Evolutionary conservation across 1,140 invertebrate species (phyloP).

Genomic region (Anoplophora glabripennis): DNA sequence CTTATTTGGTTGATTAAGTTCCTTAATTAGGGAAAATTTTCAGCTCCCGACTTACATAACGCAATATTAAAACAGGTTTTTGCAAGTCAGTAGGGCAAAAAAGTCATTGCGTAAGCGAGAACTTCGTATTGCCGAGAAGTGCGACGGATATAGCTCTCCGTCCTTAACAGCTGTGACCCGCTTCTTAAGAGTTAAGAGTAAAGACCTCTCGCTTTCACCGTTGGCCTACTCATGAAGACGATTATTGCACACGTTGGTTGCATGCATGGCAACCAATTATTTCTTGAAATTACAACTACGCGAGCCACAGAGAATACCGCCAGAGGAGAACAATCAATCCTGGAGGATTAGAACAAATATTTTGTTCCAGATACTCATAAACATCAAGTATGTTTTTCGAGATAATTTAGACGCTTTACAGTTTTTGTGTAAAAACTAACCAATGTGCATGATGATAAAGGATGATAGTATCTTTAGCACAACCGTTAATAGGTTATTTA

Average conservation of each 20-base stretch:
- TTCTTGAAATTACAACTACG: neutral
- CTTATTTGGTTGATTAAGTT: neutral
- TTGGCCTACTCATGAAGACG: constrained; percentile 32
- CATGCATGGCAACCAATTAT: neutral
- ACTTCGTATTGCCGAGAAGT: neutral
- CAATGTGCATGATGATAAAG: no score
- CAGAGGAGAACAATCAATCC: neutral
- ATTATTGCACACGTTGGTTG: neutral
- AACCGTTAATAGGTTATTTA: no score
- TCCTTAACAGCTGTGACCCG: constrained; percentile 27
- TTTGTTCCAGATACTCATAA: no score
- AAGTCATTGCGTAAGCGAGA: neutral
- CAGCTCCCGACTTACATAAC: neutral
- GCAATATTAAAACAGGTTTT: no score
- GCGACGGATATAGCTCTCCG: neutral
- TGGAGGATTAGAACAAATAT: no score
- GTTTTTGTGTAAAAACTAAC: no score
- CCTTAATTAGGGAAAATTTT: neutral
- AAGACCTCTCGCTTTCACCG: constrained; percentile 43
- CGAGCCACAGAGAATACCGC: neutral
- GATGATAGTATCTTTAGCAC: no score
- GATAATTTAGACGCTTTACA: no score
- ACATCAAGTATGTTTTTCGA: no score
- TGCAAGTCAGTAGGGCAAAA: no score
- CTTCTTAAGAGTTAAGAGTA: constrained; percentile 29